Evolutionary conservation across 2,113 vertebrate species (phyloP).

Genomic region (Calypte anna): DNA sequence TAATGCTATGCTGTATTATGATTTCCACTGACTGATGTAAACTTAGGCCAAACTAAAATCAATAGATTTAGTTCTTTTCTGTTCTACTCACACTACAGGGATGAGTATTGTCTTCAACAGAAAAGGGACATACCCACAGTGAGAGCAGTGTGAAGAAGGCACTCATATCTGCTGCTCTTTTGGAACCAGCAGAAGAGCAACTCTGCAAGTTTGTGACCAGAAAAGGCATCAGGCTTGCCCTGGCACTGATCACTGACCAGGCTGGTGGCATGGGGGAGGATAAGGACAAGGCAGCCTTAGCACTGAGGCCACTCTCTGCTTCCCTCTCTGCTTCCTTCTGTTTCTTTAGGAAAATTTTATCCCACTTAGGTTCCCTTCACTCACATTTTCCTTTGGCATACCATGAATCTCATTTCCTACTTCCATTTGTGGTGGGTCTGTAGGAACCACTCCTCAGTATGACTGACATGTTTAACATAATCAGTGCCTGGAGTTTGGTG

Average conservation of each 20-base stretch:
- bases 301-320: neutral
- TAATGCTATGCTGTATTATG: no score
- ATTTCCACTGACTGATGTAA: neutral
- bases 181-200: neutral
- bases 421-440: neutral
- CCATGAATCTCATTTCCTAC: neutral
- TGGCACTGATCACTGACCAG: neutral
- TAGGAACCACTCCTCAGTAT: neutral
- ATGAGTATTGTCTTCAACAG: neutral
- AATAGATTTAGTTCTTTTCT: neutral
- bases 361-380: neutral
- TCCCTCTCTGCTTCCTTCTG: neutral
- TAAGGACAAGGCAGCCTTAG: neutral
- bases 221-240: neutral
- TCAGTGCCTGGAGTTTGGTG: neutral
- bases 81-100: neutral
- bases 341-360: neutral
- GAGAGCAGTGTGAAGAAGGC: neutral
- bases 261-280: neutral
- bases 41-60: neutral
- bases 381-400: neutral
- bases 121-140: neutral
- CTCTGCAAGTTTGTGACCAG: neutral
- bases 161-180: neutral
- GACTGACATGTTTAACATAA: neutral